Conservation (phyloP, 2,888 invertebrate species). For the Stictocephala bisonia region DNA sequence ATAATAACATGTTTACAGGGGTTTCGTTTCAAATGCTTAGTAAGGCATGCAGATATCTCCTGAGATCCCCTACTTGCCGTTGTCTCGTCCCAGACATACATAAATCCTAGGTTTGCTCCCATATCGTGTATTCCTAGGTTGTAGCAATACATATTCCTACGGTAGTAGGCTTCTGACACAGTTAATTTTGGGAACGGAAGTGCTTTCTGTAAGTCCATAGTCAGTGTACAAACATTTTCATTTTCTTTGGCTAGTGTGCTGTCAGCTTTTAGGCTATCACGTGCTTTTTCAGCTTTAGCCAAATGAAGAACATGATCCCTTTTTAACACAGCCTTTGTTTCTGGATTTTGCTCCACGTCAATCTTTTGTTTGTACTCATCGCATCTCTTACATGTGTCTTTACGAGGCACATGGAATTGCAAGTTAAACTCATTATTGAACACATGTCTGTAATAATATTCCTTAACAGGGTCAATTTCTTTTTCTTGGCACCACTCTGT, state of each 20-base stretch:
- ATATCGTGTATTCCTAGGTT: constrained; percentile 42
- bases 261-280: constrained; percentile 36
- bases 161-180: constrained; percentile 40
- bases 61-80: constrained; percentile 36
- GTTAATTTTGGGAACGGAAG: constrained; percentile 40
- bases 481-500: constrained; percentile 28
- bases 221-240: constrained; percentile 41
- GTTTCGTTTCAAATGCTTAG: constrained; percentile 33
- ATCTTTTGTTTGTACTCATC: constrained; percentile 32
- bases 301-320: constrained; percentile 23
- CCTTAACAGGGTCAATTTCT: constrained; percentile 40
- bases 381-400: constrained; percentile 42
- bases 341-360: constrained; percentile 27
- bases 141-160: constrained; percentile 43
- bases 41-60: constrained; percentile 42
- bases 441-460: constrained; percentile 41
- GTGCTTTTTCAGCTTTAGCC: constrained; percentile 38
- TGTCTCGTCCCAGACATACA: constrained; percentile 39
- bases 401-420: constrained; percentile 36
- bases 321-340: constrained; percentile 21
- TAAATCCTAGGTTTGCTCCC: constrained; percentile 14
- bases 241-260: constrained; percentile 22
- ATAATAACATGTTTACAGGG: constrained; percentile 35
- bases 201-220: constrained; percentile 42
- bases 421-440: constrained; percentile 40